Evolutionary conservation across 2,797 vertebrate species (phyloP), one percentile per base, ranked within the genome.

Genomic region (Macrochelys suwanniensis): DNA sequence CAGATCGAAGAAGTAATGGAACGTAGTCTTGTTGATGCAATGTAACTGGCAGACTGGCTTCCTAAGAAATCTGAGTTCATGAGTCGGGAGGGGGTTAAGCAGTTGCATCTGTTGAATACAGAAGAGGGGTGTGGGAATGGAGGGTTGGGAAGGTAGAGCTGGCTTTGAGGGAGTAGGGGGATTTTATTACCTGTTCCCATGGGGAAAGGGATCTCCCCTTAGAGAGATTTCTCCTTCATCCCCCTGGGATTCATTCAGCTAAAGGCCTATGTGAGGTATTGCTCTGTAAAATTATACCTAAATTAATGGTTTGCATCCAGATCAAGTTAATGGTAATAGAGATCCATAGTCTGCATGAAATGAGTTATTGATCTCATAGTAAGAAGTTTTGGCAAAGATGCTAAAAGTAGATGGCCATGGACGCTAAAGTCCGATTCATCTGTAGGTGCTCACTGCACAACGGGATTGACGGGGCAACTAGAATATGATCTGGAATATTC

Each of bases 391-490:
- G 26, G 13, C 19, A 76, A 45, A 47, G 7, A 76, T 45, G 13
- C 11, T 15, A 76, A 31, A 47, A 28, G 12, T 26, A 47, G 45
- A 47, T 47, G 25, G 25, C 45, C 12, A 76, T 76, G 26, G 25
- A 47, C 23, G 5, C 42, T 45, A 26, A 76, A 76, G 23, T 26
- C 12, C 5, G 23, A 26, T 68, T 59, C 2, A 1, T 80, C 3
- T 82, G 15, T 11, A 3, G 19, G n/a, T 56, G 11, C 85, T 85
- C 50, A 23, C 16, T 81, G 37, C 11, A 59, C 33, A 85, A 53
- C 2, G 11, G 3, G n/a, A 85, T 4, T 11, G 3, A 2, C n/a
- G 26, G 76, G 23, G 4, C 1, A 65, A 9, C 23, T 15, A 23
- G 51, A 77, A 86, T 8, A 19, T 33, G 21, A 65, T 3, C 6